Conservation (phyloP, 2,888 invertebrate species). For the Neoitamus cyanurus region DNA sequence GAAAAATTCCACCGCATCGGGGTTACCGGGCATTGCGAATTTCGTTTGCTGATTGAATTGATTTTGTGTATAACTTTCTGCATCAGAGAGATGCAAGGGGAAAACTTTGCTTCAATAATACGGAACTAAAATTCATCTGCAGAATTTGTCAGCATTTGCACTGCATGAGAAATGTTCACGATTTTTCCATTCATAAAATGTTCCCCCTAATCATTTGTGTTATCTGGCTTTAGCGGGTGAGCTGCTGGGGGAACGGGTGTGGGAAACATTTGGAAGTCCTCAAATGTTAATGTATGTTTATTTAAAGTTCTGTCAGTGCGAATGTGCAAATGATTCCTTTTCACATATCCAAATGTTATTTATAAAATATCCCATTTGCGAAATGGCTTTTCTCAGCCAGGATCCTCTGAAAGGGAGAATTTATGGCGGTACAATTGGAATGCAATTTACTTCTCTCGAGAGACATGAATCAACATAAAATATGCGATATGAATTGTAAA, state of each 20-base stretch:
- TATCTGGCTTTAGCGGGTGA: not conserved
- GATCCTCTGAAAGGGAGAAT: not conserved
- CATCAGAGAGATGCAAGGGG: not conserved
- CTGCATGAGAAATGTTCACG: not conserved
- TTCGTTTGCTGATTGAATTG: not conserved
- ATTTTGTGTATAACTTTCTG: not conserved
- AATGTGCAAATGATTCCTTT: not conserved
- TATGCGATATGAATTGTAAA: not conserved
- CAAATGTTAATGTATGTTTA: not conserved
- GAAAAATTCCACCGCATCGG: not conserved
- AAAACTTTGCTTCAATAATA: not conserved
- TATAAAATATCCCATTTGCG: conserved; percentile 13
- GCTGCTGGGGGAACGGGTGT: not conserved
- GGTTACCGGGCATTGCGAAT: not conserved
- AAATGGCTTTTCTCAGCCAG: not conserved
- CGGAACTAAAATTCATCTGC: not conserved
- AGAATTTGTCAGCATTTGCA: not conserved
- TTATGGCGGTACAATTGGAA: not conserved
- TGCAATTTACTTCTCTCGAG: not conserved
- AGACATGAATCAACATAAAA: not conserved
- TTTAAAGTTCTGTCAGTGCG: not conserved
- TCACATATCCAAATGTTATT: conserved; percentile 11
- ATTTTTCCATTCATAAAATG: not conserved
- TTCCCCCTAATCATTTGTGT: not conserved
- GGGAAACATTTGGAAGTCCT: not conserved